A percentile compares a stretch with the other conserved stretches of the same genome.
Evolutionary conservation across 2,113 vertebrate species (phyloP).

Genomic region (Notechis scutatus): DNA sequence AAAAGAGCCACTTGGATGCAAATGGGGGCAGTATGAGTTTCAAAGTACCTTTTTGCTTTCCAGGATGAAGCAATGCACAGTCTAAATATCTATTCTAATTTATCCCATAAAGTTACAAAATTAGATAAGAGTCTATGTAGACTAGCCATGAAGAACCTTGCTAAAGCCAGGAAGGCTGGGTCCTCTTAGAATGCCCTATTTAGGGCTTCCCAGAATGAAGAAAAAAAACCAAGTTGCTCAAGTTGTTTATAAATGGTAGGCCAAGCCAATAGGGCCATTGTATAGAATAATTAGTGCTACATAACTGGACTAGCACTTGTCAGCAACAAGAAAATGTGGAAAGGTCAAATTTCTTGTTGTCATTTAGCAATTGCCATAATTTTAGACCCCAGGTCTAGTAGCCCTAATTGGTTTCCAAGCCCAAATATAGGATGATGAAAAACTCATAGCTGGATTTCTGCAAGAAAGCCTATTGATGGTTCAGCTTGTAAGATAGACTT

Average conservation of each 20-base stretch:
- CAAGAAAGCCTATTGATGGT: background rate
- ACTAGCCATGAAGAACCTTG: background rate
- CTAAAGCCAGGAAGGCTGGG: background rate
- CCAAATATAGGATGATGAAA: background rate
- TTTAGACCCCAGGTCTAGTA: background rate
- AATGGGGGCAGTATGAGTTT: background rate
- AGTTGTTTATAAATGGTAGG: background rate
- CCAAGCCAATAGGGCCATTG: background rate
- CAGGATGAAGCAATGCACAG: background rate
- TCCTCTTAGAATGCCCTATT: background rate
- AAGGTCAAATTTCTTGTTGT: background rate
- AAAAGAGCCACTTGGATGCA: background rate
- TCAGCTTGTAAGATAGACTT: slow-evolving; percentile 1
- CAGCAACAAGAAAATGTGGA: background rate
- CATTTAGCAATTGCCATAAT: background rate
- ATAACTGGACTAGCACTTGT: background rate
- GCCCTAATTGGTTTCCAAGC: background rate
- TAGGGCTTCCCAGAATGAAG: background rate
- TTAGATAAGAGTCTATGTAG: background rate
- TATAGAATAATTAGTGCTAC: background rate
- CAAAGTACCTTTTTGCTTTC: background rate
- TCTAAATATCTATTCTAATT: background rate
- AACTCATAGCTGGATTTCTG: background rate
- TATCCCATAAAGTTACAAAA: background rate
- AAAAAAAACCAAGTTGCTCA: background rate